Base-by-base conservation (phyloP, 2,888 invertebrate species). In the Apodemia duryi region DNA sequence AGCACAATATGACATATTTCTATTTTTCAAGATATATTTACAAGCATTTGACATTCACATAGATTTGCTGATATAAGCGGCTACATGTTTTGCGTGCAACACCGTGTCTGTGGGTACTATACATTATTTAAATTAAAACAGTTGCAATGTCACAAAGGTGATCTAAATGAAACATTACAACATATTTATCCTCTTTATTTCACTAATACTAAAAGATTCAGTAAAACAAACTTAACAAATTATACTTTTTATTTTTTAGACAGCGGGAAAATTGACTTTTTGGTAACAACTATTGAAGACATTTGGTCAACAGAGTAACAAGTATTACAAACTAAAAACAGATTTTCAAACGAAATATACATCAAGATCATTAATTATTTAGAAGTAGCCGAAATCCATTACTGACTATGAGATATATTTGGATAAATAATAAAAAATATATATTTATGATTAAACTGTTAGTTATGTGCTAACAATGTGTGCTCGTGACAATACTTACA, bases 121-220 rank as follows among this genome's bases (percentile, higher is more conserved):
- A 35, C 35, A 7, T 9, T 1, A 9, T 38, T 9, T 38, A 1
- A 46, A 46, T 13, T 46, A 46, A 13, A 46, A 46, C 46, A 46
- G 46, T 46, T 46, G 46, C 46, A 46, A 29, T 29, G 29, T 57
- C 9, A 29, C 10, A 57, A 29, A 11, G 57, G 28, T 32, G 29
- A 29, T 57, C 46, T 57, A 29, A 57, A 57, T 57, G 13, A 57
- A 57, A 57, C 29, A 29, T 57, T 57, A 57, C 57, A 29, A 77
- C 78, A 79, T 84, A 83, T 88, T 88, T 87, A 84, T 85, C 79
- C 82, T 85, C 81, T 89, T 88, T 90, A 88, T 84, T 86, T 81
- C 79, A 82, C 81, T 86, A 85, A 86, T 82, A 75, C 84, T 87
- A 86, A 72, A 70, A 80, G 80, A 85, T 85, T 83, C 80, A 84